Evolutionary conservation across 2,888 invertebrate genomes (phyloP).

Genomic region (Halocaridina rubra): DNA sequence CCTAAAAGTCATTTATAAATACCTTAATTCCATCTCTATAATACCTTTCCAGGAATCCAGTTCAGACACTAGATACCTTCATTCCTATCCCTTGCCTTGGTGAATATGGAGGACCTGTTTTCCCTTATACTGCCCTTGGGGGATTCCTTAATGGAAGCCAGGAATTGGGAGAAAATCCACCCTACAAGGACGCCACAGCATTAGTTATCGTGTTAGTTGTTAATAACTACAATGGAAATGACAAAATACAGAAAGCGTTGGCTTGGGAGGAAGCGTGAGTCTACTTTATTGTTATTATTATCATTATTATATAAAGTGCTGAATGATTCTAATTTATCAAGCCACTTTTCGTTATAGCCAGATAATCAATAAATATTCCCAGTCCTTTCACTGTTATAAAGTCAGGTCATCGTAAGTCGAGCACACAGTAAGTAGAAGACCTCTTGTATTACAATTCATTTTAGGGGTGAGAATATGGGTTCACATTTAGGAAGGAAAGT

Average conservation of each 20-base stretch:
- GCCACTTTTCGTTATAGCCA: too few species aligned
- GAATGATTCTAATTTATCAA: too few species aligned
- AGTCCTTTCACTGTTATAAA: too few species aligned
- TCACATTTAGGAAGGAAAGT: too few species aligned
- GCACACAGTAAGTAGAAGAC: too few species aligned
- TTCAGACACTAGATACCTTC: slow-evolving; percentile 4
- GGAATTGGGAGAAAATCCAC: slow-evolving; percentile 64
- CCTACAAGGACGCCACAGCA: slow-evolving; percentile 83
- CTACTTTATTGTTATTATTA: not conserved
- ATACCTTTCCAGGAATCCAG: slow-evolving; percentile 38
- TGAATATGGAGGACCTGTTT: slow-evolving; percentile 90
- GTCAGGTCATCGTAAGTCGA: too few species aligned
- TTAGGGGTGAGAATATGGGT: too few species aligned
- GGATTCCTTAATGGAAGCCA: slow-evolving; percentile 75
- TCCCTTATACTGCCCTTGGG: slow-evolving; percentile 91
- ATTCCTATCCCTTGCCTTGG: slow-evolving; percentile 73
- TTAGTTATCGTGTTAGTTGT: slow-evolving; percentile 91
- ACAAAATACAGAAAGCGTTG: slow-evolving; percentile 78
- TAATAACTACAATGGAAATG: slow-evolving; percentile 86
- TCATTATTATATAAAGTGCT: too few species aligned
- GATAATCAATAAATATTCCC: too few species aligned
- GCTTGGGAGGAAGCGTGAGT: slow-evolving; percentile 81
- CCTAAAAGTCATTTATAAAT: too few species aligned
- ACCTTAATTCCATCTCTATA: too few species aligned
- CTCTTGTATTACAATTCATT: too few species aligned